phyloP scores from a whole-genome alignment of 1,140 invertebrate genomes.

The Limonius californicus region DNA sequence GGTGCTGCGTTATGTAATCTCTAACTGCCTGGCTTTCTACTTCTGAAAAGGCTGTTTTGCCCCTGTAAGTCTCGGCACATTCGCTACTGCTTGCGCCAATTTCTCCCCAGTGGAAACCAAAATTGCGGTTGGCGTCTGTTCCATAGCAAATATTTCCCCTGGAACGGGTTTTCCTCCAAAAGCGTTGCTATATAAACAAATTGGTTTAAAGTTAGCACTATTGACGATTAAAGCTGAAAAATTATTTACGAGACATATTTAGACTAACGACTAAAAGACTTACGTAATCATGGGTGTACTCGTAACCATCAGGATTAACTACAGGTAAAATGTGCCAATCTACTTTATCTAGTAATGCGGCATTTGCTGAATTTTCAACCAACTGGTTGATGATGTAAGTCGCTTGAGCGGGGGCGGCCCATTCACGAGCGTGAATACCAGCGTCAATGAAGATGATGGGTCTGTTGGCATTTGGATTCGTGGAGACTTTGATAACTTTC shows the following conservation, averaged over 20 bases:
- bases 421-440: slow-evolving; percentile 65
- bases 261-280: background rate
- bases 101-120: slow-evolving; percentile 61
- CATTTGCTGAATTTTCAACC: slow-evolving; percentile 50
- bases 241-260: background rate
- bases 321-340: slow-evolving; percentile 60
- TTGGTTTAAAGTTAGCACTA: background rate
- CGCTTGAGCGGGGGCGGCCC: slow-evolving; percentile 63
- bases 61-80: slow-evolving; percentile 67
- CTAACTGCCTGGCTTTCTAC: slow-evolving; percentile 62
- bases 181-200: slow-evolving; percentile 46
- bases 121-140: slow-evolving; percentile 68
- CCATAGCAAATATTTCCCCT: slow-evolving; percentile 50
- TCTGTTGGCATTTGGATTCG: slow-evolving; percentile 36
- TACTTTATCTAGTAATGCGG: slow-evolving; percentile 51
- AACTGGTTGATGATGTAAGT: slow-evolving; percentile 62
- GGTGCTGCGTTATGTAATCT: slow-evolving; percentile 49
- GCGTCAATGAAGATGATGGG: slow-evolving; percentile 60
- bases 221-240: background rate
- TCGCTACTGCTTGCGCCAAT: slow-evolving; percentile 58
- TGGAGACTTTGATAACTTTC: slow-evolving; percentile 28
- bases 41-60: slow-evolving; percentile 70
- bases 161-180: slow-evolving; percentile 65
- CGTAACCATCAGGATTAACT: slow-evolving; percentile 71
- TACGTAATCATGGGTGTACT: slow-evolving; percentile 50